Conservation (phyloP, 2,113 vertebrate genomes). For the Etia nguti region DNA sequence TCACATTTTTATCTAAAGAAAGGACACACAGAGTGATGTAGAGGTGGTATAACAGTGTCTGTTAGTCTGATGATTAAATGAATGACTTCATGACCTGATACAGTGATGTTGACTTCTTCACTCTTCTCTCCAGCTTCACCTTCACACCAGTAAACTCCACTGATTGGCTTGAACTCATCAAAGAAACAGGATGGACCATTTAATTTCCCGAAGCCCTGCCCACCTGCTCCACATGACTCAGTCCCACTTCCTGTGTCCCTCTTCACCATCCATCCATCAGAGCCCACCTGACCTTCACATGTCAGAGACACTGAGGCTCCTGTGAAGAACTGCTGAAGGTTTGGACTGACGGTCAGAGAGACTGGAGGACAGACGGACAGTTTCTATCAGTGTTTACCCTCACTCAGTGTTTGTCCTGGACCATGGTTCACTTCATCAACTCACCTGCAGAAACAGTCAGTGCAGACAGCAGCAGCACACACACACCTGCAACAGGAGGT, state of each 20-base stretch:
- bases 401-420: background rate
- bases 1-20: background rate
- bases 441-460: background rate
- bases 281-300: too few species aligned
- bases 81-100: background rate
- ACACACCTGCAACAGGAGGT: background rate
- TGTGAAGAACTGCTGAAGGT: too few species aligned
- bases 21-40: background rate
- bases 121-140: too few species aligned
- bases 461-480: background rate
- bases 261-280: too few species aligned
- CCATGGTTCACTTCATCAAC: background rate
- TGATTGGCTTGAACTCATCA: accelerated
- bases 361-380: too few species aligned
- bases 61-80: background rate
- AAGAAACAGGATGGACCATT: accelerated
- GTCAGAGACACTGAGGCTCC: too few species aligned
- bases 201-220: accelerated
- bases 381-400: too few species aligned
- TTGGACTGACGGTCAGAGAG: too few species aligned
- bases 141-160: too few species aligned
- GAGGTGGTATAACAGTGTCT: background rate
- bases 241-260: too few species aligned
- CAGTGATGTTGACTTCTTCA: too few species aligned
- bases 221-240: too few species aligned